phyloP scores from a whole-genome alignment of 2,888 invertebrate species.

The Bombyx huttoni region DNA sequence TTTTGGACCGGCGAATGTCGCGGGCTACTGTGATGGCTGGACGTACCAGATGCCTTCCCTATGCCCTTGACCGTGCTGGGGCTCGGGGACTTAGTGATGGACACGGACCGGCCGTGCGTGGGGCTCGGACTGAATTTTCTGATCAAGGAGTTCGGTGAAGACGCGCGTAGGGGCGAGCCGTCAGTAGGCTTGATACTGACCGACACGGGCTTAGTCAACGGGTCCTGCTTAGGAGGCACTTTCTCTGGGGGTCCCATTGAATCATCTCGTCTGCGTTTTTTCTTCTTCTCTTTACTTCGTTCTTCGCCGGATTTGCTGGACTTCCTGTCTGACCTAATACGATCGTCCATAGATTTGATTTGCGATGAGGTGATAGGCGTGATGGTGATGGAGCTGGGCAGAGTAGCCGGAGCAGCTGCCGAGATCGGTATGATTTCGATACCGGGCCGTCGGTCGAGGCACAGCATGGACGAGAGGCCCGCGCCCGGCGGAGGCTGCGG shows the following conservation, averaged over 20 bases:
- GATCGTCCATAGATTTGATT: conserved; percentile 58
- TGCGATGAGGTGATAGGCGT: conserved; percentile 81
- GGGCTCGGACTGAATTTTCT: conserved; percentile 82
- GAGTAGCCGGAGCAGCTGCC: conserved; percentile 73
- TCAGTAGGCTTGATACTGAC: conserved; percentile 81
- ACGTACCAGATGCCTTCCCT: conserved; percentile 63
- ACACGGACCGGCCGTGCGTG: conserved; percentile 75
- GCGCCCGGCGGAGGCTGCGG: conserved; percentile 74
- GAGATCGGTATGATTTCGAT: conserved; percentile 90
- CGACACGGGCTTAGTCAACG: conserved; percentile 79
- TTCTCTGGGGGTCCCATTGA: conserved; percentile 89
- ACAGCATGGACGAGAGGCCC: conserved; percentile 73
- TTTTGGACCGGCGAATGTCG: conserved; percentile 84
- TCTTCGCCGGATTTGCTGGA: conserved; percentile 59
- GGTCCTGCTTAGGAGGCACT: conserved; percentile 80
- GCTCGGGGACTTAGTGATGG: conserved; percentile 75
- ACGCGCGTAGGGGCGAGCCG: conserved; percentile 74
- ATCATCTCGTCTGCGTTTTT: conserved; percentile 82
- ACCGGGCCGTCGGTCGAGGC: conserved; percentile 79
- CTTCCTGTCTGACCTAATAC: conserved; percentile 58
- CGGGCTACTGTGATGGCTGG: conserved; percentile 76
- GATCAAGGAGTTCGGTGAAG: conserved; percentile 77
- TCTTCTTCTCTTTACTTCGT: conserved; percentile 77
- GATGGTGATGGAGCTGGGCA: conserved; percentile 88
- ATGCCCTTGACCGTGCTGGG: conserved; percentile 49